Conservation (phyloP, 2,797 vertebrate genomes). For the Discoglossus pictus region DNA sequence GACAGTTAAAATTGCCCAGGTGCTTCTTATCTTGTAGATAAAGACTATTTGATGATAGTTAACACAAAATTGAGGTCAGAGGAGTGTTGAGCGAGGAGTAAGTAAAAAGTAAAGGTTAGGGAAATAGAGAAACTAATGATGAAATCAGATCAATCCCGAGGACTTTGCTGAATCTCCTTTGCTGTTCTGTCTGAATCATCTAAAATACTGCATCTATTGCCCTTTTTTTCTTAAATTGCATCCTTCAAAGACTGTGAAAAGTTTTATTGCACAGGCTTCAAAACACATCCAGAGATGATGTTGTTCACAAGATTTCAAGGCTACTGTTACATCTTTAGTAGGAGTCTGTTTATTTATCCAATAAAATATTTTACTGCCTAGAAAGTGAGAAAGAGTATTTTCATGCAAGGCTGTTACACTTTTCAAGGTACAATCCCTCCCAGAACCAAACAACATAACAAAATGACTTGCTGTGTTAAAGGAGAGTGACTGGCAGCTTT, state of each 20-base stretch:
- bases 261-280: slow-evolving; percentile 19
- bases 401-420: not conserved
- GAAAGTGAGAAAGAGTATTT: not conserved
- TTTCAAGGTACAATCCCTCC: slow-evolving; percentile 9
- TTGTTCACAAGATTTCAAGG: slow-evolving; percentile 28
- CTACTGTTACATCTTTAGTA: slow-evolving; percentile 1
- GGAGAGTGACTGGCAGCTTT: too few species aligned
- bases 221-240: slow-evolving; percentile 27
- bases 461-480: too few species aligned
- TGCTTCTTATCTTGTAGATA: too few species aligned
- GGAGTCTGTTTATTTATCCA: slow-evolving; percentile 32
- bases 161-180: slow-evolving; percentile 26
- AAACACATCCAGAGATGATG: slow-evolving; percentile 11
- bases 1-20: too few species aligned
- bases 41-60: too few species aligned
- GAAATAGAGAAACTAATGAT: slow-evolving; percentile 13
- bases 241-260: slow-evolving; percentile 28
- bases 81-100: too few species aligned
- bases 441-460: too few species aligned
- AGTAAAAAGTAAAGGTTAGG: slow-evolving; percentile 1
- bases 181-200: not conserved
- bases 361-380: slow-evolving; percentile 22
- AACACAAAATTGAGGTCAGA: too few species aligned
- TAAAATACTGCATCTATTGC: slow-evolving; percentile 16
- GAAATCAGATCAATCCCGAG: slow-evolving; percentile 9